These are phyloP conservation scores for Xestoiulus laeticollis DNA, from an alignment of 2,888 invertebrate genomes.

Conservation along the genomic window DNA sequence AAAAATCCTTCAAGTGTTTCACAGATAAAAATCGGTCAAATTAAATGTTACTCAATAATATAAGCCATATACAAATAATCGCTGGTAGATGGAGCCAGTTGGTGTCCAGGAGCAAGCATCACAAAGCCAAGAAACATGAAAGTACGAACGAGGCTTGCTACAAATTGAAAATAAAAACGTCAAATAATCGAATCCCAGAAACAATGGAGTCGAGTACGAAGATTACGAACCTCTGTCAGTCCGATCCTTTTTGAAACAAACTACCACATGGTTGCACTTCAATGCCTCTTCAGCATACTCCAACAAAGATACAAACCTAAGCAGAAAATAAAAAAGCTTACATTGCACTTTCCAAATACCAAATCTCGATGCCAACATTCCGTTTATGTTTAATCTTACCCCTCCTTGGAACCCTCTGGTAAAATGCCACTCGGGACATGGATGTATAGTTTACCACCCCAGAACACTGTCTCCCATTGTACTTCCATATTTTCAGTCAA, in stretches of 20 bases:
- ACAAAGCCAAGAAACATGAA: slow-evolving; percentile 98
- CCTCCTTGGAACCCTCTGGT: slow-evolving; percentile 93
- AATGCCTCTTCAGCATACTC: slow-evolving; percentile 96
- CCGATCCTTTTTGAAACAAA: slow-evolving; percentile 84
- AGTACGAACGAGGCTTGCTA: slow-evolving; percentile 85
- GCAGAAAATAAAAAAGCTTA: slow-evolving; percentile 54
- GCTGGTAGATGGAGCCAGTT: slow-evolving; percentile 74
- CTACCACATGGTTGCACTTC: slow-evolving; percentile 79
- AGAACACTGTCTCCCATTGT: slow-evolving; percentile 85
- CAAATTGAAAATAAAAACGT: not conserved
- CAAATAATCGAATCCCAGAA: not conserved
- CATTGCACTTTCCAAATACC: not conserved
- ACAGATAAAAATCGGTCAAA: slow-evolving; percentile 22
- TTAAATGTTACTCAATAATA: slow-evolving; percentile 60
- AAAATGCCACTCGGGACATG: slow-evolving; percentile 86
- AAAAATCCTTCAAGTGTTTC: slow-evolving; percentile 20
- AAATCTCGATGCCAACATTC: not conserved
- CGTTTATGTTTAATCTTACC: slow-evolving; percentile 63
- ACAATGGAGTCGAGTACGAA: not conserved
- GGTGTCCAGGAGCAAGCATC: slow-evolving; percentile 83
- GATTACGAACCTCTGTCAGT: slow-evolving; percentile 74
- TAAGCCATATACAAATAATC: slow-evolving; percentile 73
- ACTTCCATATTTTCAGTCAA: slow-evolving; percentile 81
- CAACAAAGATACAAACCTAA: slow-evolving; percentile 83
- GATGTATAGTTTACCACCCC: slow-evolving; percentile 83